Conservation (phyloP, 2,797 vertebrate genomes). For the Microchirus variegatus region DNA sequence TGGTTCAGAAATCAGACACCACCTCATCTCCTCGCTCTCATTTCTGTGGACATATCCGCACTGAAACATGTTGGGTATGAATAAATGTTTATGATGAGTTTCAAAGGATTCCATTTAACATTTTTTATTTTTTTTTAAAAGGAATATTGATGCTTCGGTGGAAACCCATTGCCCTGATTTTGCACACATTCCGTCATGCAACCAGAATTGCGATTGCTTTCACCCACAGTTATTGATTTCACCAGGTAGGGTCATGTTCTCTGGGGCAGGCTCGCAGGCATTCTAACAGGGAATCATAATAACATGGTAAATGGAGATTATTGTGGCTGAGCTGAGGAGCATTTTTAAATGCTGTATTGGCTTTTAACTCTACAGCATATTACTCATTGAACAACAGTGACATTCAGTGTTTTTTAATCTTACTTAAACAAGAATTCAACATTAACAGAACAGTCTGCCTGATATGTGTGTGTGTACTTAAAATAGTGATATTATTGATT, state of each 20-base stretch:
- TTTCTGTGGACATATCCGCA: conserved; percentile 3
- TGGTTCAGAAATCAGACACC: conserved; percentile 39
- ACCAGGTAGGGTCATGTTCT: not conserved
- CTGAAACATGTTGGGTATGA: not conserved
- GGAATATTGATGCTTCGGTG: not conserved
- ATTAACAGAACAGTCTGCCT: too few relatives aligned
- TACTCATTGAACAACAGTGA: not conserved
- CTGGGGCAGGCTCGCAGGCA: not conserved
- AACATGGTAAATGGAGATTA: conserved; percentile 7
- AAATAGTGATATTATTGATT: too few relatives aligned
- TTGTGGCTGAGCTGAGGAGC: not conserved
- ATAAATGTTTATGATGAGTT: too few relatives aligned
- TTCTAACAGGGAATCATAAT: conserved; percentile 9
- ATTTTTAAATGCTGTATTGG: too few relatives aligned
- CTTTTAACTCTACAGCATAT: not conserved
- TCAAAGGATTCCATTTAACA: not conserved
- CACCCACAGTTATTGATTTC: conserved; percentile 17
- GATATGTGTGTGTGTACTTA: too few relatives aligned
- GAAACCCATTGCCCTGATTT: not conserved
- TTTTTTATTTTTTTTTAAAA: not conserved
- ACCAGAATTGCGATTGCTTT: not conserved
- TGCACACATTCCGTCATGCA: conserved; percentile 1
- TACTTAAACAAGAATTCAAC: not conserved
- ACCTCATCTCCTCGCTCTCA: conserved; percentile 1
- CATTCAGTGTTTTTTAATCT: not conserved